Conservation (phyloP, 2,888 invertebrate genomes). For the Bimastos eiseni region DNA sequence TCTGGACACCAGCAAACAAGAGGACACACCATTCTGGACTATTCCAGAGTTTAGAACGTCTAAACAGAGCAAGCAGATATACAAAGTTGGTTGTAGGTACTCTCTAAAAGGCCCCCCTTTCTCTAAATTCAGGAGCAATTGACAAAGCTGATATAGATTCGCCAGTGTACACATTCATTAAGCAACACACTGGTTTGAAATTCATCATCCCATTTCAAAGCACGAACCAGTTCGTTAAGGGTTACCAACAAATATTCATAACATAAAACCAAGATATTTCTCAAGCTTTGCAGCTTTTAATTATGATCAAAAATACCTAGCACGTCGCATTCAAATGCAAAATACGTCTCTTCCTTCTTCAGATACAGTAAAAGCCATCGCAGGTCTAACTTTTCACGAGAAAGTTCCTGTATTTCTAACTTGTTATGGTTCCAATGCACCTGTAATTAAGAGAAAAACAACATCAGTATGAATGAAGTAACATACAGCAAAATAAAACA, state of each 20-base stretch:
- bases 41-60: background rate
- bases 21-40: background rate
- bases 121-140: background rate
- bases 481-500: background rate
- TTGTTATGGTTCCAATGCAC: background rate
- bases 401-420: background rate
- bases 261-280: background rate
- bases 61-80: background rate
- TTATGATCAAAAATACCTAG: background rate
- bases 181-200: background rate
- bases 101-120: background rate
- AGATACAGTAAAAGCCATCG: background rate
- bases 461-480: background rate
- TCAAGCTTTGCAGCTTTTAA: background rate
- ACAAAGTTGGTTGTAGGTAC: background rate
- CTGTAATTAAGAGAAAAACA: background rate
- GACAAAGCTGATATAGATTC: background rate
- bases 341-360: background rate
- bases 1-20: no score
- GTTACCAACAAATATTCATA: background rate
- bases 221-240: background rate
- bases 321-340: background rate
- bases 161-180: background rate
- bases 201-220: background rate
- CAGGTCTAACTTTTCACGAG: background rate